These are phyloP conservation scores for Fragum whitleyi DNA, from an alignment of 2,888 invertebrate species.

Conservation along the genomic window DNA sequence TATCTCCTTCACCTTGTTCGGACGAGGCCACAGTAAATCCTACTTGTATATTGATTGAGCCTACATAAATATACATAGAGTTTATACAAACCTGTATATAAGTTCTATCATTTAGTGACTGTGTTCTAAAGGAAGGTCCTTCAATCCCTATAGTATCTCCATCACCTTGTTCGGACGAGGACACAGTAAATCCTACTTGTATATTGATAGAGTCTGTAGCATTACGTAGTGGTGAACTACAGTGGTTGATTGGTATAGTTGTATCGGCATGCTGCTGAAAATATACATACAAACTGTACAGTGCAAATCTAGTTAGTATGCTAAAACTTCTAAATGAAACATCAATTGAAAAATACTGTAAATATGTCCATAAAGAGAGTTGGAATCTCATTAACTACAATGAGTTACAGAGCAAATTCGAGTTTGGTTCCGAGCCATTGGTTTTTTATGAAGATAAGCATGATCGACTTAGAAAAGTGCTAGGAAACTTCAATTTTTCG, in stretches of 20 bases:
- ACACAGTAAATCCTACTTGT: slow-evolving; percentile 59
- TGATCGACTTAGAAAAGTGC: no score
- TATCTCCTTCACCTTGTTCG: slow-evolving; percentile 8
- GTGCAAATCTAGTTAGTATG: no score
- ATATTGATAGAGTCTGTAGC: slow-evolving; percentile 59
- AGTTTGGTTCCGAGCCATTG: no score
- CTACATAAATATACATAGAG: slow-evolving; percentile 52
- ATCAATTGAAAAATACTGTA: no score
- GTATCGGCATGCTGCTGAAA: not conserved
- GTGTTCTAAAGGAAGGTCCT: slow-evolving; percentile 24
- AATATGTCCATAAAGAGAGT: no score
- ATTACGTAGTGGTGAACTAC: slow-evolving; percentile 58
- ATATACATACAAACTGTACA: not conserved
- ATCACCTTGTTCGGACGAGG: slow-evolving; percentile 24
- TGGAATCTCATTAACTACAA: not conserved
- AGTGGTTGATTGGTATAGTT: slow-evolving; percentile 17
- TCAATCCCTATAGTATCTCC: slow-evolving; percentile 35
- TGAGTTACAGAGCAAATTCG: no score
- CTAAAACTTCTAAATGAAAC: no score
- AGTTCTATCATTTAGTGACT: slow-evolving; percentile 41
- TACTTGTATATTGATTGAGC: slow-evolving; percentile 62
- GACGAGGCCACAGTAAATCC: slow-evolving; percentile 52
- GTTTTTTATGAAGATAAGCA: no score
- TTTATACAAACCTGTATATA: slow-evolving; percentile 54
- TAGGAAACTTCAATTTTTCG: no score